These are phyloP conservation scores for Notarius lentiginosus DNA, from an alignment of 2,113 vertebrate genomes.

Conservation along the genomic window DNA sequence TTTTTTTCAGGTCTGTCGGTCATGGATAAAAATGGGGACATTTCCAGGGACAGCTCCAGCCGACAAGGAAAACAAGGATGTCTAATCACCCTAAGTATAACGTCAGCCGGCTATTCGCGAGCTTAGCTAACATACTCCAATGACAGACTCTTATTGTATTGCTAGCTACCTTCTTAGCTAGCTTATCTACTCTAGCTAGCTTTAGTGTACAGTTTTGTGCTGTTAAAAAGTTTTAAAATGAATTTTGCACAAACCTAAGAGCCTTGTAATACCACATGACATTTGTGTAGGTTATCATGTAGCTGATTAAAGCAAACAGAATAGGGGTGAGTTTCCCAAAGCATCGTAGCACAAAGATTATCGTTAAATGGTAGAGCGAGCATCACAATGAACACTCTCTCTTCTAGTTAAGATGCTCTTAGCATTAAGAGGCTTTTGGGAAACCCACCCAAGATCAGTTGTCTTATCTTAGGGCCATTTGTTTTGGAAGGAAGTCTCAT, in stretches of 20 bases:
- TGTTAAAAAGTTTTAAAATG: neutral
- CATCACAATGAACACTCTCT: too few species aligned
- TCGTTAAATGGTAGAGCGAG: too few species aligned
- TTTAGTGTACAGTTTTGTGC: neutral
- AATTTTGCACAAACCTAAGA: neutral
- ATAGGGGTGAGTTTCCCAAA: too few species aligned
- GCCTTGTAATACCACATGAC: neutral
- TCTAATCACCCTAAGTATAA: neutral
- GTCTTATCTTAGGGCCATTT: neutral
- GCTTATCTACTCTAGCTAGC: neutral
- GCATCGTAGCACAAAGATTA: too few species aligned
- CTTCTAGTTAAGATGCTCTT: too few species aligned
- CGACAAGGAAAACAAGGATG: too few species aligned
- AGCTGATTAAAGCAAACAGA: neutral
- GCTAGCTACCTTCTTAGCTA: neutral
- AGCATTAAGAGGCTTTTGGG: too few species aligned
- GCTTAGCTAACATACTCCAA: neutral
- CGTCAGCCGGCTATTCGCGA: neutral
- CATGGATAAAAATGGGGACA: too few species aligned
- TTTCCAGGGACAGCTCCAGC: too few species aligned
- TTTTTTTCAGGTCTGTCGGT: too few species aligned
- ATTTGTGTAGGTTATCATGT: neutral
- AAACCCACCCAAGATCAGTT: neutral
- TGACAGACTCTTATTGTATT: neutral
- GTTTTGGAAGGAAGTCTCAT: constrained; percentile 18